phyloP scores from a whole-genome alignment of 2,113 vertebrate genomes.

The Amblyornis subalaris region DNA sequence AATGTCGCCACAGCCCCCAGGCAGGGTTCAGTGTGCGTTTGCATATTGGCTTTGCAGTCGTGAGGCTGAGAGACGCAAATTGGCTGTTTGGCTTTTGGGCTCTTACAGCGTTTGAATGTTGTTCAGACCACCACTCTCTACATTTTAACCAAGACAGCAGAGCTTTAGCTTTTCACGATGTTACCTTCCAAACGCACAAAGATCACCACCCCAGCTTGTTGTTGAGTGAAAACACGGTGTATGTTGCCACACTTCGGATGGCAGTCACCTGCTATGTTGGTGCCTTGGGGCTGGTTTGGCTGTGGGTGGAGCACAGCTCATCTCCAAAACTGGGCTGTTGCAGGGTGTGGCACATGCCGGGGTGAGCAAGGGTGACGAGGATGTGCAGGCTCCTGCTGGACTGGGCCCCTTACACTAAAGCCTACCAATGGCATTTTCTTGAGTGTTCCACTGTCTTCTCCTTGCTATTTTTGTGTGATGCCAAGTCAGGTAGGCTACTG shows the following conservation, averaged over 20 bases:
- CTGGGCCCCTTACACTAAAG: not conserved
- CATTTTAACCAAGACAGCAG: not conserved
- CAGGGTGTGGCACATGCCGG: not conserved
- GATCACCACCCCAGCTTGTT: not conserved
- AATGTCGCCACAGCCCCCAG: not conserved
- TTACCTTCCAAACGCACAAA: not conserved
- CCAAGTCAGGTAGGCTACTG: not conserved
- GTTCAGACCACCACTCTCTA: not conserved
- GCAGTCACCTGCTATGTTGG: accelerated
- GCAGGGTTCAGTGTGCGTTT: not conserved
- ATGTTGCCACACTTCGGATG: accelerated
- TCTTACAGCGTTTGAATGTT: not conserved
- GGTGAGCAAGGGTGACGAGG: not conserved
- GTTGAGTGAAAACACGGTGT: not conserved
- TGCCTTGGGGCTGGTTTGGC: not conserved
- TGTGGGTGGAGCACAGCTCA: not conserved
- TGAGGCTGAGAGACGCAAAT: not conserved
- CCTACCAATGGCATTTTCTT: not conserved
- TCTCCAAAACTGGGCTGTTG: not conserved
- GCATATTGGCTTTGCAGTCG: not conserved
- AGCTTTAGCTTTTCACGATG: not conserved
- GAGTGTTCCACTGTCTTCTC: not conserved
- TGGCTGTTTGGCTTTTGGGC: not conserved
- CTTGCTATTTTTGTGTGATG: accelerated
- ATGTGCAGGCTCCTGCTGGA: not conserved